Conservation (phyloP, 2,888 invertebrate genomes). For the Pollenia angustigena region DNA sequence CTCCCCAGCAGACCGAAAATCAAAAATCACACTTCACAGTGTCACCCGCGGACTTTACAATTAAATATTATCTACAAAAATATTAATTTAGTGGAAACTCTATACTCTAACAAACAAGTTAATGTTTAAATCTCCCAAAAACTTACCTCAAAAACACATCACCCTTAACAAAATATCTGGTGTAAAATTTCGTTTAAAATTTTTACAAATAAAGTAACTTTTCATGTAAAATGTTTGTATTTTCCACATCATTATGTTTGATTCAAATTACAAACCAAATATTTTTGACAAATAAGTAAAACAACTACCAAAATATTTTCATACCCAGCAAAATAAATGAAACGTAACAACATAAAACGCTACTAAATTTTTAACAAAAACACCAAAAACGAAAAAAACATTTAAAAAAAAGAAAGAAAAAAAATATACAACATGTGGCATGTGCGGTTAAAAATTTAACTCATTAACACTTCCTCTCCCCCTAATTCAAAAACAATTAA, state of each 20-base stretch:
- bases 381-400: slow-evolving; percentile 7
- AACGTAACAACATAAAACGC: slow-evolving; percentile 16
- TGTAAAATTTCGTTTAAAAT: neutral
- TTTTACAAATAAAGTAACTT: slow-evolving; percentile 5
- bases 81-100: too few species aligned
- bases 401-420: slow-evolving; percentile 5
- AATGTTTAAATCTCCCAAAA: too few species aligned
- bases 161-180: too few species aligned
- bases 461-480: slow-evolving; percentile 75
- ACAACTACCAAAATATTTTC: slow-evolving; percentile 36
- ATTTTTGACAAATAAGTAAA: slow-evolving; percentile 54
- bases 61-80: too few species aligned
- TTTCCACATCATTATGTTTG: slow-evolving; percentile 33
- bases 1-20: too few species aligned
- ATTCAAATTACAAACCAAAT: slow-evolving; percentile 64
- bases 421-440: slow-evolving; percentile 67
- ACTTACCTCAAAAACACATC: too few species aligned
- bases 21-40: too few species aligned
- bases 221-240: slow-evolving; percentile 5
- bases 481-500: slow-evolving; percentile 77
- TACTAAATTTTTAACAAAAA: slow-evolving; percentile 4
- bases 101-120: too few species aligned
- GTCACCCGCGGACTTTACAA: too few species aligned
- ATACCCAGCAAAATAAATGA: neutral
- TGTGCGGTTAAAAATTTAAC: slow-evolving; percentile 73